Percentiles rank a stretch among this genome's conserved stretches.
phyloP scores from a whole-genome alignment of 2,113 vertebrate genomes.

The Natator depressus region DNA sequence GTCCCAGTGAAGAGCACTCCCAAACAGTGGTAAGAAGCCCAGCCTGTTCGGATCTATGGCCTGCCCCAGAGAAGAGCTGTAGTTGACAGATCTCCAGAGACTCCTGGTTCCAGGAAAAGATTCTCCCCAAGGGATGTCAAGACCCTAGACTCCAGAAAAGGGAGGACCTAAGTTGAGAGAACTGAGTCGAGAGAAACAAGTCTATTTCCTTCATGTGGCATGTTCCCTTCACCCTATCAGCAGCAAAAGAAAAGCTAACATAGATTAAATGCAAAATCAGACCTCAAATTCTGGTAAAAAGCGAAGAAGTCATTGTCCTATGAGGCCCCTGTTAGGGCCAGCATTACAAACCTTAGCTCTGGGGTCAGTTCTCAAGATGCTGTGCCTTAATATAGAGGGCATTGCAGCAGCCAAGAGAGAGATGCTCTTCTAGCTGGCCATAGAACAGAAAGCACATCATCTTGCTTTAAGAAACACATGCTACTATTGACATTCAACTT shows the following conservation, averaged over 20 bases:
- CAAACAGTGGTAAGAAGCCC: background rate
- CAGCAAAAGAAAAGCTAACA: too few species aligned
- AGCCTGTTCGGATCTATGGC: too few species aligned
- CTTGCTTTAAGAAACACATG: background rate
- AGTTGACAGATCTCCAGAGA: too few species aligned
- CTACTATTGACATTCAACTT: background rate
- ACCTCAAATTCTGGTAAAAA: background rate
- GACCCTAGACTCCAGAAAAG: too few species aligned
- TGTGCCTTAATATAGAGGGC: background rate
- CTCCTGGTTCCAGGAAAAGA: too few species aligned
- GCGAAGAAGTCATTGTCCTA: background rate
- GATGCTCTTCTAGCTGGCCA: background rate
- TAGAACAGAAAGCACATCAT: background rate
- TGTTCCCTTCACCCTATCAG: too few species aligned
- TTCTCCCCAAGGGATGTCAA: too few species aligned
- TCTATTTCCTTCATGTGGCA: too few species aligned
- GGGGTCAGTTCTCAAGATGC: background rate
- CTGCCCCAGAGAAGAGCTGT: too few species aligned
- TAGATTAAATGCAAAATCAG: too few species aligned
- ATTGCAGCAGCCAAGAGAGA: background rate
- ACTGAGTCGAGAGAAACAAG: too few species aligned
- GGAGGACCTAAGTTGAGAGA: too few species aligned
- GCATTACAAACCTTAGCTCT: background rate
- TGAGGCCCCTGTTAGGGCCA: background rate
- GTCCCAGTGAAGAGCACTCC: background rate